Evolutionary conservation across 2,888 invertebrate genomes (phyloP).

Genomic region (Danaus chrysippus): DNA sequence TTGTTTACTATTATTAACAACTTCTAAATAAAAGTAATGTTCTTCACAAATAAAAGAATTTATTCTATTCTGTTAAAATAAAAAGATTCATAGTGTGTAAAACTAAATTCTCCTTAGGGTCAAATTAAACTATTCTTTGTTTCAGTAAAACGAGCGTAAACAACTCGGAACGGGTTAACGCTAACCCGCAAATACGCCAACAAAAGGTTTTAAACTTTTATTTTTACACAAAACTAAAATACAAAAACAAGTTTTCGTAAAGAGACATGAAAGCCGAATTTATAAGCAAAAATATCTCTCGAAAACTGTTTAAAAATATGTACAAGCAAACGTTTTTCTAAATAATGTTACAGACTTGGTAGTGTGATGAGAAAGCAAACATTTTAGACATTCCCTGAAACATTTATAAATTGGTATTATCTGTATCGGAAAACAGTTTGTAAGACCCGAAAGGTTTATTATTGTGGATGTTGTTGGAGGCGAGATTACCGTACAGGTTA

Average conservation of each 20-base stretch:
- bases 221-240: conserved; percentile 33
- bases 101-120: conserved; percentile 3
- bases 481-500: conserved; percentile 80
- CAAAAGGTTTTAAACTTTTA: conserved; percentile 19
- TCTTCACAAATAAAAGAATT: too few relatives aligned
- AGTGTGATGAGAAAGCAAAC: conserved; percentile 3
- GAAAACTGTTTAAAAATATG: neutral
- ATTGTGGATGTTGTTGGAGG: conserved; percentile 82
- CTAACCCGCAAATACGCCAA: conserved; percentile 9
- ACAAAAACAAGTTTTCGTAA: conserved; percentile 50
- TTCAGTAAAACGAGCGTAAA: conserved; percentile 9
- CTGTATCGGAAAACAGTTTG: conserved; percentile 72
- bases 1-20: too few relatives aligned
- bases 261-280: conserved; percentile 48
- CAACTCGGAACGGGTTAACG: conserved; percentile 12
- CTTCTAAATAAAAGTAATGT: too few relatives aligned
- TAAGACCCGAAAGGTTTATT: conserved; percentile 82
- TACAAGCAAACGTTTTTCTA: neutral
- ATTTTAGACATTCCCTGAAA: neutral
- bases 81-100: neutral
- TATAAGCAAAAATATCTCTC: conserved; percentile 35
- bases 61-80: neutral
- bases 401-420: conserved; percentile 42
- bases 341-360: neutral
- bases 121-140: conserved; percentile 7